Conservation (phyloP, 1,140 invertebrate genomes). For the Cydia fagiglandana region DNA sequence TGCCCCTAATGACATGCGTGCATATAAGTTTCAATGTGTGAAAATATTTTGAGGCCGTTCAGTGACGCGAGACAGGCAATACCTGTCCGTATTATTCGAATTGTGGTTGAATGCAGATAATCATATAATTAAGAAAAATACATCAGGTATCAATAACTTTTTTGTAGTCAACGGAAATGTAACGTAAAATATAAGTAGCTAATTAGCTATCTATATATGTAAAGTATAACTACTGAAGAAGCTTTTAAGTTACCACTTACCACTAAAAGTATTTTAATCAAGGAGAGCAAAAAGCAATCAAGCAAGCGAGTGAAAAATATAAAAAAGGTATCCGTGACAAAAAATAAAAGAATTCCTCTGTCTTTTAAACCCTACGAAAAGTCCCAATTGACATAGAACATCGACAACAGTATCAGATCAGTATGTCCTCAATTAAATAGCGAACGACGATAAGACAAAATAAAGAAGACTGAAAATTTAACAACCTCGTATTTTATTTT, state of each 20-base stretch:
- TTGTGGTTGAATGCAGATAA: no score
- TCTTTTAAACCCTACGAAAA: neutral
- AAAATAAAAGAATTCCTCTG: neutral
- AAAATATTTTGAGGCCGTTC: neutral
- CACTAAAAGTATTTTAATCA: no score
- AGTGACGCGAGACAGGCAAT: neutral
- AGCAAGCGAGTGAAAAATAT: neutral
- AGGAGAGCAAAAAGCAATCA: no score
- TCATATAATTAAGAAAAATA: no score
- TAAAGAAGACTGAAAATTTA: constrained; percentile 34
- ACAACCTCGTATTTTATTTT: neutral
- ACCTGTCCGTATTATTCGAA: no score
- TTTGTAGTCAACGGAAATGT: no score
- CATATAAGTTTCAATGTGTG: neutral
- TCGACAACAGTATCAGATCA: constrained; percentile 24
- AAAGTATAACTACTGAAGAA: no score
- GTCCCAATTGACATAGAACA: constrained; percentile 10
- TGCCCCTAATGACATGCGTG: neutral
- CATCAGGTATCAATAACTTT: no score
- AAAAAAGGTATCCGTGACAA: no score
- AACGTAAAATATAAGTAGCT: no score
- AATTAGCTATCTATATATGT: no score
- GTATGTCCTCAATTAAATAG: constrained; percentile 50
- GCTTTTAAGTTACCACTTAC: no score
- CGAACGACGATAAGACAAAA: constrained; percentile 54